Base-by-base conservation (phyloP, 2,888 invertebrate species). In the Drosophila setosimentum region DNA sequence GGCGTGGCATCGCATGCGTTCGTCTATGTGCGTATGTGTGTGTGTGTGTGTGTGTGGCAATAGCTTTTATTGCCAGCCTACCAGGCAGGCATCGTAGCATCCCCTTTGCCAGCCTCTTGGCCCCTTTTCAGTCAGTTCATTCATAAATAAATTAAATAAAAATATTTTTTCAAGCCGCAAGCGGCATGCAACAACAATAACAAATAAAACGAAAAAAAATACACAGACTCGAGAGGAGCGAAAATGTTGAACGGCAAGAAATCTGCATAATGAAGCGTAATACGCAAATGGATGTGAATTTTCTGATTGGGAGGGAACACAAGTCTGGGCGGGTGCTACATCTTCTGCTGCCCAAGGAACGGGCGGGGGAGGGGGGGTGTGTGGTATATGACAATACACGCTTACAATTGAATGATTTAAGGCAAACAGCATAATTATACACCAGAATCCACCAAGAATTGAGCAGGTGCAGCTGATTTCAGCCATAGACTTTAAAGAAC, bases 141-240 rank as follows among this genome's bases (percentile, higher is more conserved):
- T 91, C 91, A 91, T 91, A 89, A 91, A 91, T 91, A 90, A 91
- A 91, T 91, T 90, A 90, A 91, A 91, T 88, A 87, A 90, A 91
- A 91, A 91, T 91, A 91, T 91, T 91, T 91, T 91, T 87, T 78
- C 87, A 91, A 87, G 89, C 89, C 82, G 78, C 87, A 90, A 87
- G 87, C 89, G 45, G 24, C 89, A 87, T 81, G 79, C 89, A 90
- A 90, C 89, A 90, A 86, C 33, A 55, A 86, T 87, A 86, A 86
- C 90, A 86, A 89, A 86, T 90, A 86, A 84, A 62, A 60, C 49
- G 73, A 59, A 58, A 62, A 72, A 61, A 61, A 65, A 63, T 61
- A 57, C 29, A 54, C 29, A 54, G 29, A 33, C 45, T 24, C 16
- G 45, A 33, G 55, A 51, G 65, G 60, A 74, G 66, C 45, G 73